phyloP scores from a whole-genome alignment of 2,888 invertebrate genomes.

The Empis stercorea region DNA sequence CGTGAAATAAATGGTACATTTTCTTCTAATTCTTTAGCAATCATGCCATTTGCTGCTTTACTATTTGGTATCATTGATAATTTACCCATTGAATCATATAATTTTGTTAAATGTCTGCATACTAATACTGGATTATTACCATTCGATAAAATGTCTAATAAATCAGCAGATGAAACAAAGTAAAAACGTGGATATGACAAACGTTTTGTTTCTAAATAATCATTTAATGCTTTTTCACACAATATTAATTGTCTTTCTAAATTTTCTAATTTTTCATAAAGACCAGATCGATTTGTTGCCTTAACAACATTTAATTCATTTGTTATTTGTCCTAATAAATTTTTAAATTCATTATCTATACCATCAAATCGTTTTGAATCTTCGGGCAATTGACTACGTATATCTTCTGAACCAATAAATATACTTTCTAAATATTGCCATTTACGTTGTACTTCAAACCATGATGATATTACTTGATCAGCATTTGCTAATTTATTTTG shows the following conservation, averaged over 20 bases:
- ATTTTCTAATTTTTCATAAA: slow-evolving; percentile 63
- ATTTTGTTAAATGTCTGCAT: slow-evolving; percentile 71
- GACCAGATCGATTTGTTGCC: slow-evolving; percentile 64
- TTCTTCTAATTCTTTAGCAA: slow-evolving; percentile 72
- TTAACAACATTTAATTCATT: slow-evolving; percentile 70
- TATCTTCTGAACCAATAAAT: slow-evolving; percentile 92
- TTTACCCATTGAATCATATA: slow-evolving; percentile 81
- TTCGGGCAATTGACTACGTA: slow-evolving; percentile 77
- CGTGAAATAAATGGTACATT: slow-evolving; percentile 54
- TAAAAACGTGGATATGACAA: slow-evolving; percentile 90
- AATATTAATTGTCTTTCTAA: slow-evolving; percentile 58
- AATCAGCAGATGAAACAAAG: slow-evolving; percentile 87
- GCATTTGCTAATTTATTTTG: slow-evolving; percentile 78
- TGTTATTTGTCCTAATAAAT: slow-evolving; percentile 42
- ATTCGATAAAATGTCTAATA: slow-evolving; percentile 63
- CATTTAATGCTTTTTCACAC: slow-evolving; percentile 88
- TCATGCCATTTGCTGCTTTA: slow-evolving; percentile 62
- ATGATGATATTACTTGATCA: slow-evolving; percentile 67
- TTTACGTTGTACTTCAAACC: slow-evolving; percentile 85
- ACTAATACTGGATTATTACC: slow-evolving; percentile 78
- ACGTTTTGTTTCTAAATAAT: slow-evolving; percentile 89
- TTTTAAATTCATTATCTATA: slow-evolving; percentile 77
- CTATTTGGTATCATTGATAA: slow-evolving; percentile 44
- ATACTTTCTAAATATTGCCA: slow-evolving; percentile 94
- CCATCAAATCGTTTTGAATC: slow-evolving; percentile 80